Evolutionary conservation across 2,797 vertebrate species (phyloP), one percentile per base, ranked within the genome.

Genomic region (Phyllotis vaccarum): DNA sequence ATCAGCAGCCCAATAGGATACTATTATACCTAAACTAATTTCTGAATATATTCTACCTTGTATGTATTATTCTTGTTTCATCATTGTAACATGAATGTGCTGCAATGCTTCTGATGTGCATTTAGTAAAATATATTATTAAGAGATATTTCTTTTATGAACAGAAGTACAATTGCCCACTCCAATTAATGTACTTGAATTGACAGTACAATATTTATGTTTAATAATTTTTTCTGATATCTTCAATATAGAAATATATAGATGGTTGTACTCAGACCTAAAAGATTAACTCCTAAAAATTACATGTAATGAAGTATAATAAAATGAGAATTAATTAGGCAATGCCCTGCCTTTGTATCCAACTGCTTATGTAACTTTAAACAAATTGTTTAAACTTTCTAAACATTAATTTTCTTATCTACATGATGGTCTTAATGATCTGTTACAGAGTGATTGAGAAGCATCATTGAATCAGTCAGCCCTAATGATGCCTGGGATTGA

Each of bases 351-450:
- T 89, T 90, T 95, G 43, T 86, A 14, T 83, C 21, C 80, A 95
- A 81, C 8, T 1, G n/a, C 2, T 74, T 86, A 24, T 54, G 7
- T 58, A 64, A 86, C 29, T 43, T 90, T 86, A 79, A 22, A 54
- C 3, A 90, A 68, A 80, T 95, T 70, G 58, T n/a, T 89, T 58
- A 93, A 87, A 83, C 13, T 83, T 93, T 43, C 19, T 79, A 92
- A 95, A 86, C 31, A 22, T 92, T 87, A 91, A 60, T 89, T 89
- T 93, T 68, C 56, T 79, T 68, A 49, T 87, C 13, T 89, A 64
- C 3, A 70, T 89, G 14, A 86, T 90, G 83, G 81, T 37, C 24
- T 90, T 80, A 82, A 90, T 85, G 58, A 82, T 86, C 54, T 75
- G 24, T 82, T 95, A 75, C 37, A 81, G 27, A 81, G 3, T 82